These are phyloP conservation scores for Spinus olivaceus DNA, from an alignment of 2,797 vertebrate genomes.

Conservation along the genomic window DNA sequence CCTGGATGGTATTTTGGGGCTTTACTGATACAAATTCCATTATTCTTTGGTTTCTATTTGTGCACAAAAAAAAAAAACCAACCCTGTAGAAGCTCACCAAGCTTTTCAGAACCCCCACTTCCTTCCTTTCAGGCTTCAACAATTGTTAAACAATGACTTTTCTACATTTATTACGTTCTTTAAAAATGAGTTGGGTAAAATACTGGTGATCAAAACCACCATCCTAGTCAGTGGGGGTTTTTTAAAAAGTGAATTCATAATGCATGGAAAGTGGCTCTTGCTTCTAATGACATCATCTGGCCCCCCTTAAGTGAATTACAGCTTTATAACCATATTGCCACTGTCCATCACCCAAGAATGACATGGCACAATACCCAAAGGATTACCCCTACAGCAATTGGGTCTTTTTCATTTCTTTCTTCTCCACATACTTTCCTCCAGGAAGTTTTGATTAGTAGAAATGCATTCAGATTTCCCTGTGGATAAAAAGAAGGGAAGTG, in stretches of 20 bases:
- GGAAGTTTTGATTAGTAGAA: constrained; percentile 33
- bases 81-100: background rate
- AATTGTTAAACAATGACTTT: background rate
- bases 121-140: background rate
- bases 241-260: background rate
- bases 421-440: background rate
- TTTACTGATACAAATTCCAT: background rate
- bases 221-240: background rate
- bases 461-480: background rate
- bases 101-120: background rate
- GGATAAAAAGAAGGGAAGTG: background rate
- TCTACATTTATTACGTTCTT: background rate
- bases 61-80: background rate
- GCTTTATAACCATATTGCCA: background rate
- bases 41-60: background rate
- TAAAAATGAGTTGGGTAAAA: background rate
- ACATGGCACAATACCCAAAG: background rate
- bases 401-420: constrained; percentile 17
- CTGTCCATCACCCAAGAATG: background rate
- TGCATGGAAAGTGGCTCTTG: background rate
- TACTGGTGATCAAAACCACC: background rate
- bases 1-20: background rate
- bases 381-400: background rate
- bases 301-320: background rate
- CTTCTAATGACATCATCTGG: background rate